These are phyloP conservation scores for Diglossa cyanea DNA, from an alignment of 2,797 vertebrate genomes.

Conservation along the genomic window DNA sequence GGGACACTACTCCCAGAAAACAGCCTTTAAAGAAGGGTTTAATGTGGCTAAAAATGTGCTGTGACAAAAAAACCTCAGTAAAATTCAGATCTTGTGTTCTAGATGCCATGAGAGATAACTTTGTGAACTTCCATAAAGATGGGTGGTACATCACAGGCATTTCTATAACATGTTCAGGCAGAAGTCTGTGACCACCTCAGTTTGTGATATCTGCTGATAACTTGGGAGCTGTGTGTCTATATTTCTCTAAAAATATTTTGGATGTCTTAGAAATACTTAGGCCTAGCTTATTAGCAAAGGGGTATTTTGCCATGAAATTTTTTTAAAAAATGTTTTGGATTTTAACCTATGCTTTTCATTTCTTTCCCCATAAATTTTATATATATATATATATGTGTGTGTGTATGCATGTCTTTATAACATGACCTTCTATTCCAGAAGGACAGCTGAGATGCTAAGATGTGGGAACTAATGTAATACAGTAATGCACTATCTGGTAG, in stretches of 20 bases:
- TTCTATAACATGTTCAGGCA: background rate
- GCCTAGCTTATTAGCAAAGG: background rate
- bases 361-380: background rate
- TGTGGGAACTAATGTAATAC: background rate
- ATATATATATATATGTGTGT: background rate
- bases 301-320: background rate
- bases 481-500: background rate
- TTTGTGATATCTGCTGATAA: background rate
- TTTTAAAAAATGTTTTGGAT: fast-evolving
- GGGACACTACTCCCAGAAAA: background rate
- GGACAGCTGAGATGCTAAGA: background rate
- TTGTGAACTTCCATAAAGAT: background rate
- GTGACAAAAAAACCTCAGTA: background rate
- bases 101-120: background rate
- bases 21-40: background rate
- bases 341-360: background rate
- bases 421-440: background rate
- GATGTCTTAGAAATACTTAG: background rate
- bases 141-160: background rate
- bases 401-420: background rate
- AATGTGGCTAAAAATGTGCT: background rate
- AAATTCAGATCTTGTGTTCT: background rate
- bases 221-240: background rate
- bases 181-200: background rate
- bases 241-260: background rate